A percentile compares a stretch with the other conserved stretches of the same genome.
Conservation (phyloP, 1,140 invertebrate genomes). For the Hycleus phaleratus region DNA sequence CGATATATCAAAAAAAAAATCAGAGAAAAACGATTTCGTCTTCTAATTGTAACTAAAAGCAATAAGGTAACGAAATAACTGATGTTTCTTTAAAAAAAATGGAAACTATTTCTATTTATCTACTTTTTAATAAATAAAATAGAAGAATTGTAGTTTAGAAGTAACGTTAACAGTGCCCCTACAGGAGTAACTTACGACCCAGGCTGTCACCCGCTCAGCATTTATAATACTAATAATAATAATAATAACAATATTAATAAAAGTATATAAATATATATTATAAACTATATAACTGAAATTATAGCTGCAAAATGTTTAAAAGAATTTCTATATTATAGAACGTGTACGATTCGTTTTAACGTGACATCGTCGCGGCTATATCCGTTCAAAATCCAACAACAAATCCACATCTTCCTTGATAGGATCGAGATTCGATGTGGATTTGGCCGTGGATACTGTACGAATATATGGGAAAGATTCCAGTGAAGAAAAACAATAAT, state of each 20-base stretch:
- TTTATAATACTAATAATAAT: slow-evolving; percentile 32
- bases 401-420: too few relatives aligned
- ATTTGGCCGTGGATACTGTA: too few relatives aligned
- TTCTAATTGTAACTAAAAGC: slow-evolving; percentile 42
- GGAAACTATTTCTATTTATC: slow-evolving; percentile 33
- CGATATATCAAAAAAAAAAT: background rate
- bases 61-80: slow-evolving; percentile 41
- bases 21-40: slow-evolving; percentile 30
- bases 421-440: too few relatives aligned
- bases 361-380: slow-evolving; percentile 16
- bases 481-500: too few relatives aligned
- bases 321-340: slow-evolving; percentile 38
- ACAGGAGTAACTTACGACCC: slow-evolving; percentile 34
- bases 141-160: slow-evolving; percentile 23
- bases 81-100: slow-evolving; percentile 21
- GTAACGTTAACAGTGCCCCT: slow-evolving; percentile 12
- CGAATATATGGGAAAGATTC: too few relatives aligned
- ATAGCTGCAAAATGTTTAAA: slow-evolving; percentile 36
- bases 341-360: slow-evolving; percentile 33
- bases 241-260: background rate
- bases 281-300: slow-evolving; percentile 32
- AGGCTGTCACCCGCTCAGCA: slow-evolving; percentile 39
- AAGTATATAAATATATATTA: slow-evolving; percentile 1
- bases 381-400: too few relatives aligned
- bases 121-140: slow-evolving; percentile 29